Base-by-base conservation (phyloP, 2,888 invertebrate genomes). In the Enchytraeus crypticus region DNA sequence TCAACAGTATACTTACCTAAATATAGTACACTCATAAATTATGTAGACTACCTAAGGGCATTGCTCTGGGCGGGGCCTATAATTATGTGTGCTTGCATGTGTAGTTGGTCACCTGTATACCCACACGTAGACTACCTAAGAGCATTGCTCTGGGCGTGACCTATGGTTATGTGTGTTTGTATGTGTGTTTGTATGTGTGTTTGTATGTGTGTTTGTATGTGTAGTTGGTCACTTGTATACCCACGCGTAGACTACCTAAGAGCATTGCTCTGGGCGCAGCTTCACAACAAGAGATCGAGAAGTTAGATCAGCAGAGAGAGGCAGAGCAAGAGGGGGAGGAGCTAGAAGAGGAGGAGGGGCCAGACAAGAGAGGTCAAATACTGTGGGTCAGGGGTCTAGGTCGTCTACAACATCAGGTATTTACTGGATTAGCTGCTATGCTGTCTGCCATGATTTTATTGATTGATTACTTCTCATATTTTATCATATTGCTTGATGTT, bases 361-460 rank as follows among this genome's bases (percentile, higher is more conserved):
- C 90, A 73, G 90, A 92, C 79, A 90, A 90, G 79, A 82, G 84
- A 73, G 98, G 98, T 72, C 98, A 99, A 85, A 98, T 99, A 82
- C 86, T 99, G 72, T 99, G 98, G 98, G 95, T 99, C 81, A 87
- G 98, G 73, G 98, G 98, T 76, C 86, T 99, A 73, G 98, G 97
- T 77, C 79, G 85, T 51, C 80, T 85, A 62, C 84, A 84, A 75
- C 82, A 82, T 64, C 82, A 83, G 81, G 85, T 85, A 72, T 78
- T n/a, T n/a, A n/a, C n/a, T 82, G n/a, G 18, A 26, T 23, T 29
- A 8, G 27, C 8, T 26, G 47, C 32, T 14, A 23, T 14, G 33
- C 3, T 0, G 3, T 55, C 21, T 14, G 55, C 29, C 26, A 14
- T 18, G 33, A 75, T 47, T 14, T 3, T 23, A 27, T 49, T n/a